A percentile compares a stretch with the other conserved stretches of the same genome.
phyloP scores from a whole-genome alignment of 2,113 vertebrate genomes.

The Mola mola region DNA sequence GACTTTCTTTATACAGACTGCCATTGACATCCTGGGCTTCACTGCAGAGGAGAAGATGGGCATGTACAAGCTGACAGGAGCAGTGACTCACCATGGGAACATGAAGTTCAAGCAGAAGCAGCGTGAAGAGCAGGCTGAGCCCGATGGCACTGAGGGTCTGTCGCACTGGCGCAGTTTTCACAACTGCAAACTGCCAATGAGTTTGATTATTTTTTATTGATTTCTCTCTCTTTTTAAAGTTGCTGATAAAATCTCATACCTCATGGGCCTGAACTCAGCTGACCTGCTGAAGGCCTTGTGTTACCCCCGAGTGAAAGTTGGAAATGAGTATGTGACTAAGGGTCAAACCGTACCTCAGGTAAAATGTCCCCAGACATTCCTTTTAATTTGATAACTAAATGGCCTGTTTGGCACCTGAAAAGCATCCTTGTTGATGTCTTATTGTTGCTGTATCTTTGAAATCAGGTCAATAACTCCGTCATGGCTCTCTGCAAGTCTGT shows the following conservation, averaged over 20 bases:
- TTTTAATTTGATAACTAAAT: no score
- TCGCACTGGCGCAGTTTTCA: neutral
- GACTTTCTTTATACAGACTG: conserved; percentile 57
- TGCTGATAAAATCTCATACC: conserved; percentile 83
- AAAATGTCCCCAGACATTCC: conserved; percentile 3
- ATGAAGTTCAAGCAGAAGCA: conserved; percentile 93
- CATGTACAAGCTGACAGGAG: conserved; percentile 88
- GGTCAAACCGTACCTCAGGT: conserved; percentile 84
- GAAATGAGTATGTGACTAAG: conserved; percentile 83
- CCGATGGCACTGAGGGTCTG: conserved; percentile 89
- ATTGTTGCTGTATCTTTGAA: conserved; percentile 5
- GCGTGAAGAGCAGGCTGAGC: conserved; percentile 89
- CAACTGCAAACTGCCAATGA: neutral
- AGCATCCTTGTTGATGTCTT: neutral
- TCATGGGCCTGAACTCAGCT: conserved; percentile 83
- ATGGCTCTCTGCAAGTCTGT: conserved; percentile 80
- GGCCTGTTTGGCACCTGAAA: no score
- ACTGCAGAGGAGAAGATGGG: conserved; percentile 84
- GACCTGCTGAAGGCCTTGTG: conserved; percentile 81
- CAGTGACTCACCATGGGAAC: conserved; percentile 89
- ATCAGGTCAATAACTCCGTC: conserved; percentile 77
- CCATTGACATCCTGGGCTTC: conserved; percentile 84
- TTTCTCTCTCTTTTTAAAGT: conserved; percentile 52
- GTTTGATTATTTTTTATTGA: neutral
- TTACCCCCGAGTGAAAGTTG: conserved; percentile 83